Percentiles rank a stretch among this genome's conserved stretches.
phyloP scores from a whole-genome alignment of 1,140 invertebrate species.

The Micrasema longulum region DNA sequence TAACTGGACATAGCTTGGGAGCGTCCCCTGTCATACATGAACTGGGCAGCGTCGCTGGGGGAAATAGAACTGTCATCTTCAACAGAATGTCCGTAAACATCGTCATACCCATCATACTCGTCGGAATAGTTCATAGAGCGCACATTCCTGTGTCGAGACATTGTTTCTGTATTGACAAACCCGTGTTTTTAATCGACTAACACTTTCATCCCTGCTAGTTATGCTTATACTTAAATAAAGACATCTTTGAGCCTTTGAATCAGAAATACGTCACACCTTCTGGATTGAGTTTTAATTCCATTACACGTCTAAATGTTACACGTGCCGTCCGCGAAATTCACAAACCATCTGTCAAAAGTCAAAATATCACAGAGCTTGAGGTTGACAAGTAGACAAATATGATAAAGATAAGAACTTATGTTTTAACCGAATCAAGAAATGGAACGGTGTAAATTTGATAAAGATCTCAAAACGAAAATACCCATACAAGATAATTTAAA shows the following conservation, averaged over 20 bases:
- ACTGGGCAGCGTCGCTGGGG: conserved; percentile 86
- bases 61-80: conserved; percentile 91
- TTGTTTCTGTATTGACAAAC: conserved; percentile 55
- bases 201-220: too few species aligned
- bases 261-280: too few species aligned
- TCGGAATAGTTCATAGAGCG: conserved; percentile 81
- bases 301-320: background rate
- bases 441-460: too few species aligned
- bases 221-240: too few species aligned
- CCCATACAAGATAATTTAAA: too few species aligned
- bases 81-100: conserved; percentile 92
- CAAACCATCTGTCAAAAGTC: conserved; percentile 35
- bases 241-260: too few species aligned
- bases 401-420: background rate
- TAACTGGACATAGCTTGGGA: conserved; percentile 80
- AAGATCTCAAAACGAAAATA: too few species aligned
- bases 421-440: too few species aligned
- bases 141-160: conserved; percentile 84
- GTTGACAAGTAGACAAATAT: conserved; percentile 12
- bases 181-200: too few species aligned
- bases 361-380: conserved; percentile 6
- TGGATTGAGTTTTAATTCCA: too few species aligned
- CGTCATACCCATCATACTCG: conserved; percentile 91
- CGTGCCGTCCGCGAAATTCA: conserved; percentile 4
- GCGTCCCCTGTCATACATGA: conserved; percentile 84